Evolutionary conservation across 2,888 invertebrate species (phyloP).

Genomic region (Callyntrura sp.): DNA sequence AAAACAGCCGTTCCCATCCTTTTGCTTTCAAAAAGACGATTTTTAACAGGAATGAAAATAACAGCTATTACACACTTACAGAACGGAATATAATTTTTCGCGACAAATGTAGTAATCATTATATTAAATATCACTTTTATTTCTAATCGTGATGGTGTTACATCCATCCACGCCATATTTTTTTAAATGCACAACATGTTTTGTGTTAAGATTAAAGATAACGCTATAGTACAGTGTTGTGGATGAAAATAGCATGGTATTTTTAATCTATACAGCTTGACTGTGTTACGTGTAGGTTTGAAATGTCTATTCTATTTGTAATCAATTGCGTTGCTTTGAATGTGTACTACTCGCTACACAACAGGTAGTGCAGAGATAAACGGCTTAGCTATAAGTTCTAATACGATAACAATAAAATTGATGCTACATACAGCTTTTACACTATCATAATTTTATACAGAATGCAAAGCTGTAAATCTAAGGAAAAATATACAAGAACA

Average conservation of each 20-base stretch:
- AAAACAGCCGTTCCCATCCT: not conserved
- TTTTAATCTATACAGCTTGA: not conserved
- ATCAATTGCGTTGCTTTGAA: too few relatives aligned
- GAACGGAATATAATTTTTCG: constrained; percentile 24
- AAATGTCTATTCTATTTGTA: not conserved
- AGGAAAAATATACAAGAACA: too few relatives aligned
- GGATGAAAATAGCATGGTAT: not conserved
- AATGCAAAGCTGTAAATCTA: too few relatives aligned
- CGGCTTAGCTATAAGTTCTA: too few relatives aligned
- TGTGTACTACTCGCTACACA: too few relatives aligned
- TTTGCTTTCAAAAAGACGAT: constrained; percentile 43
- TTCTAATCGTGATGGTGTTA: constrained; percentile 35
- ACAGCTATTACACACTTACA: not conserved
- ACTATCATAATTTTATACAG: too few relatives aligned
- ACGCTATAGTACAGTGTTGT: too few relatives aligned
- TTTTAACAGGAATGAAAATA: constrained; percentile 7
- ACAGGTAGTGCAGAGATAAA: too few relatives aligned
- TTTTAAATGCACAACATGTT: constrained; percentile 17
- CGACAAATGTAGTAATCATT: constrained; percentile 42
- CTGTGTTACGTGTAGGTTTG: not conserved
- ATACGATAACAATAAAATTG: too few relatives aligned
- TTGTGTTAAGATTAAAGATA: not conserved
- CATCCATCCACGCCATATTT: constrained; percentile 18
- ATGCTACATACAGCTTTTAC: too few relatives aligned
- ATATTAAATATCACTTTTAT: constrained; percentile 15